Conservation (phyloP, 2,888 invertebrate species). For the Andrena flavipes region DNA sequence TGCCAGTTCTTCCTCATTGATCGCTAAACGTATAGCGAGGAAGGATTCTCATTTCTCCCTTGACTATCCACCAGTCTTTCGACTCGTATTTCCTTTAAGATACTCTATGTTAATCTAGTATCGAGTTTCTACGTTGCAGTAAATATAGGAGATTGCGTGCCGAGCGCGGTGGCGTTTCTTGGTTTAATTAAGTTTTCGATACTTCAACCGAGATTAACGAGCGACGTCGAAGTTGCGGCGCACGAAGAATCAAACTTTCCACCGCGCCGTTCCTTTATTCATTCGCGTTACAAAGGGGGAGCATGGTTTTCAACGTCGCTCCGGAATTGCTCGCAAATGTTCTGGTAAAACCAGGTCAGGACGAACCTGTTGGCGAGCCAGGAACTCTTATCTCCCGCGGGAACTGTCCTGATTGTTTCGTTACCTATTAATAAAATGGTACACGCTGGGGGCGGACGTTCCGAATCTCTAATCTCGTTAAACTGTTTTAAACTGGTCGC, state of each 20-base stretch:
- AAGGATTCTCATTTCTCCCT: not conserved
- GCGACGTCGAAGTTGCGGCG: conserved; percentile 5
- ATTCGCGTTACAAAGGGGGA: conserved; percentile 46
- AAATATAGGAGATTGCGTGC: not conserved
- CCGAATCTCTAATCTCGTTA: conserved; percentile 30
- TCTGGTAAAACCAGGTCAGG: conserved; percentile 67
- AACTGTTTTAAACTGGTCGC: not conserved
- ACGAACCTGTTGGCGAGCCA: conserved; percentile 56
- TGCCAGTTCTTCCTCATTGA: not conserved
- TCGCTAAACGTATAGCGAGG: no score
- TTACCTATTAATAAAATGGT: conserved; percentile 65
- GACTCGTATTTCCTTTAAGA: not conserved
- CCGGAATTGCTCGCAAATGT: conserved; percentile 63
- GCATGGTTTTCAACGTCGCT: conserved; percentile 43
- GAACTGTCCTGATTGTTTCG: conserved; percentile 65
- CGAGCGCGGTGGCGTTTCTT: not conserved
- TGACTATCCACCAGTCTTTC: not conserved
- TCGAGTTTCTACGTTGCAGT: not conserved
- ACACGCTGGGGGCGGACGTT: not conserved
- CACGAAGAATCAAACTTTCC: conserved; percentile 42
- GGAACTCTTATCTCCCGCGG: conserved; percentile 67
- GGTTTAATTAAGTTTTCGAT: conserved; percentile 50
- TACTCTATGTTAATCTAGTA: not conserved
- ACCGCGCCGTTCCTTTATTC: conserved; percentile 43
- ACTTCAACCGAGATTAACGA: conserved; percentile 26